Evolutionary conservation across 2,888 invertebrate genomes (phyloP).

Genomic region (Agrotis puta): DNA sequence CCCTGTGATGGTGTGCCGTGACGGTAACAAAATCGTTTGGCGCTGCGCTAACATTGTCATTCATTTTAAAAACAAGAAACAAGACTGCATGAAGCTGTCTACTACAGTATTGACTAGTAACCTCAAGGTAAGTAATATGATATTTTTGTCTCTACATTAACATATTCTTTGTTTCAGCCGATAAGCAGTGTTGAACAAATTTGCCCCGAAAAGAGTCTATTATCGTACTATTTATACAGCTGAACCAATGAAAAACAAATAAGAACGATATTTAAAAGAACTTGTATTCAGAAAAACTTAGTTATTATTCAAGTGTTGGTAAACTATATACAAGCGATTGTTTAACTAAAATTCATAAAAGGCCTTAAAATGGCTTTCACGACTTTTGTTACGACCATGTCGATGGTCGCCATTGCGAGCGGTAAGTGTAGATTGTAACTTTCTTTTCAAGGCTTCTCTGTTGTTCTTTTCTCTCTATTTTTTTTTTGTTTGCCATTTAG

Average conservation of each 20-base stretch:
- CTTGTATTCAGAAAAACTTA: constrained; percentile 70
- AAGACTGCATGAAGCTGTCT: too few relatives aligned
- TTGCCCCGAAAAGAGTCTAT: constrained; percentile 68
- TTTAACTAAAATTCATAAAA: constrained; percentile 48
- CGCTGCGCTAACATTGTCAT: too few relatives aligned
- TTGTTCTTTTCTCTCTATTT: too few relatives aligned
- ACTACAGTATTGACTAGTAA: too few relatives aligned
- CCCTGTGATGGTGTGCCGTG: too few relatives aligned
- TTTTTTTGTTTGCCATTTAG: too few relatives aligned
- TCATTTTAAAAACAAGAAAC: too few relatives aligned
- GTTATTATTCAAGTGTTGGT: constrained; percentile 72
- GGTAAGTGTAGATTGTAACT: constrained; percentile 71
- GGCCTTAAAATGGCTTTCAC: constrained; percentile 75
- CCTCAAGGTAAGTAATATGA: too few relatives aligned
- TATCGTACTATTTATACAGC: constrained; percentile 83
- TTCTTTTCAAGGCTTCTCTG: neutral
- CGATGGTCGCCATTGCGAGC: constrained; percentile 68
- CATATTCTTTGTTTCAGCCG: constrained; percentile 58
- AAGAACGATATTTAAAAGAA: constrained; percentile 80
- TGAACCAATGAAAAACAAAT: constrained; percentile 75
- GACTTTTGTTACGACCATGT: constrained; percentile 64
- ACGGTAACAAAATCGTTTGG: too few relatives aligned
- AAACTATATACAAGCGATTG: constrained; percentile 57
- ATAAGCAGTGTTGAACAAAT: constrained; percentile 43
- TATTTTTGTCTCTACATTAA: constrained; percentile 11